Percentiles rank a stretch among this genome's conserved stretches.
Evolutionary conservation across 2,113 vertebrate species (phyloP).

Genomic region (Sarotherodon lohbergeri): DNA sequence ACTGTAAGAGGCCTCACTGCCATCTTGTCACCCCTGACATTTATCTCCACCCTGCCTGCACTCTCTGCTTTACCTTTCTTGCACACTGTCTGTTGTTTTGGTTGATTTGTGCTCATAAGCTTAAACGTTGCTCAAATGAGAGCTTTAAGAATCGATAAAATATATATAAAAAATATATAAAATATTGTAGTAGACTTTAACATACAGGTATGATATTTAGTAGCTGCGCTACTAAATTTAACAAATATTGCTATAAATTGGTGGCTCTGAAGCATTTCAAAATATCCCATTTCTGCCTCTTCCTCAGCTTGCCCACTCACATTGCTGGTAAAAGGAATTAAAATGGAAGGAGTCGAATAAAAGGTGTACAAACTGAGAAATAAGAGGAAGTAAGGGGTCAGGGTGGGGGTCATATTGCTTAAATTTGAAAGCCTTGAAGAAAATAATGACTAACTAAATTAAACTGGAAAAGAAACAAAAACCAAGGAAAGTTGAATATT

Average conservation of each 20-base stretch:
- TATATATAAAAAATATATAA: background rate
- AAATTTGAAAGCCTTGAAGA: background rate
- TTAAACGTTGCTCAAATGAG: background rate
- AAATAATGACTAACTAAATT: background rate
- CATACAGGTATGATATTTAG: background rate
- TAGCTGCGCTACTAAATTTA: background rate
- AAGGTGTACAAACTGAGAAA: background rate
- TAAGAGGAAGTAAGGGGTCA: background rate
- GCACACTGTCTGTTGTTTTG: background rate
- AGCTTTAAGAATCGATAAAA: background rate
- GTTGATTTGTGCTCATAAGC: background rate
- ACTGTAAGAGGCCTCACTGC: background rate
- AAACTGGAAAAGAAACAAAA: background rate
- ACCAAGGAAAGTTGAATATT: background rate
- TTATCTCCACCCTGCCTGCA: background rate
- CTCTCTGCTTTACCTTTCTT: background rate
- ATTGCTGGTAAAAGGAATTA: background rate
- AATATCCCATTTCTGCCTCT: background rate
- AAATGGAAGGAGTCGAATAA: background rate
- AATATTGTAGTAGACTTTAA: background rate
- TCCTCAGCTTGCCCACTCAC: background rate
- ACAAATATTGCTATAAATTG: fast-evolving
- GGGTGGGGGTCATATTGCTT: background rate
- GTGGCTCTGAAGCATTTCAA: background rate
- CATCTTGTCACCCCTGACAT: background rate